These are phyloP conservation scores for Umimayanthus chanpuru DNA, from an alignment of 92 coral and sea anemone species.

Conservation along the genomic window DNA sequence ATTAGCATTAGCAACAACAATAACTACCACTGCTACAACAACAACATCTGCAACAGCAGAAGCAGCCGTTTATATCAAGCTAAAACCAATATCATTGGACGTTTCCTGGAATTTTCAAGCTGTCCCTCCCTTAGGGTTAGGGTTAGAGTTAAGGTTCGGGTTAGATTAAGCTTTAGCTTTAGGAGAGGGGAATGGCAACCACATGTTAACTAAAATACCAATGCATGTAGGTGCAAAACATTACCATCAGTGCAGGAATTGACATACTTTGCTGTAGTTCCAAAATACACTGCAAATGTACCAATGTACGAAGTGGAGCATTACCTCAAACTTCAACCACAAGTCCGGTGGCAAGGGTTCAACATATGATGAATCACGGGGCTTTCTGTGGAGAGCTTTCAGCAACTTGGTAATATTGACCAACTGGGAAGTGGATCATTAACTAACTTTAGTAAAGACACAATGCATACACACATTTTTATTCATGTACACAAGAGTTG, in stretches of 20 bases:
- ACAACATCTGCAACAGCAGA: no score
- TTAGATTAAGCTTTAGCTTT: no score
- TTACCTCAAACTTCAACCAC: conserved; percentile 85
- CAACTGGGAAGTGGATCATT: conserved; percentile 50
- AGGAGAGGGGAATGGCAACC: no score
- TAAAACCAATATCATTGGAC: no score
- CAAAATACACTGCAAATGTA: not conserved
- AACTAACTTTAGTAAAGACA: not conserved
- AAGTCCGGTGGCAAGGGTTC: conserved; percentile 93
- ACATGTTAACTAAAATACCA: no score
- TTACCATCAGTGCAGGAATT: not conserved
- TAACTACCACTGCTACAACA: no score
- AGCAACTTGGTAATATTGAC: conserved; percentile 84
- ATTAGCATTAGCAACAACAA: no score
- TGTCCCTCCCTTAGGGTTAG: no score
- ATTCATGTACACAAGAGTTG: not conserved
- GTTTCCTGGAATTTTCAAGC: no score
- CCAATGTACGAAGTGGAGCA: not conserved
- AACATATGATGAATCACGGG: conserved; percentile 63
- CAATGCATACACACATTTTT: not conserved
- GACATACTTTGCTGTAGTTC: not conserved
- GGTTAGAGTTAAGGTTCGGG: no score
- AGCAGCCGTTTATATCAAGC: no score
- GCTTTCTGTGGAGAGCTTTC: conserved; percentile 79
- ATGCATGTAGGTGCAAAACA: no score